A percentile compares a stretch with the other conserved stretches of the same genome.
phyloP scores from a whole-genome alignment of 2,888 invertebrate genomes.

The Polydrusus cervinus region DNA sequence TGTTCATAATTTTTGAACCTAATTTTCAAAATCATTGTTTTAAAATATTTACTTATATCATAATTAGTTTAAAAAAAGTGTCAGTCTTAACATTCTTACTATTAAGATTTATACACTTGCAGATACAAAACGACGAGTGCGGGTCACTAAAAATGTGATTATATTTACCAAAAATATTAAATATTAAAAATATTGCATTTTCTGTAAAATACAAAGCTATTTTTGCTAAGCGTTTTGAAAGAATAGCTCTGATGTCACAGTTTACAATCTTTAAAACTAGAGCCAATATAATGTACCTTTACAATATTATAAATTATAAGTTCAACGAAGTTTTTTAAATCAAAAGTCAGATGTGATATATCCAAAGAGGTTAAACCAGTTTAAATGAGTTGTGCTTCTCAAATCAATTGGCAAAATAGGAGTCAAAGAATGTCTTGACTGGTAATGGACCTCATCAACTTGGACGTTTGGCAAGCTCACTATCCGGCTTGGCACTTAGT shows the following conservation, averaged over 20 bases:
- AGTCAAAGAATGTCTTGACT: no score
- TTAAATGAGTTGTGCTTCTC: no score
- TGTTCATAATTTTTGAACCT: conserved; percentile 17
- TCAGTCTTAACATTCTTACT: conserved; percentile 2
- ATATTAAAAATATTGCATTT: conserved; percentile 39
- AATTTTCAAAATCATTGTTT: conserved; percentile 24
- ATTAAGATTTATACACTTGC: conserved; percentile 20
- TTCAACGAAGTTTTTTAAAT: no score
- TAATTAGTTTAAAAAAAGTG: conserved; percentile 25
- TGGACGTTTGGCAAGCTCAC: no score
- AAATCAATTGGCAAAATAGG: no score
- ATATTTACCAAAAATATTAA: conserved; percentile 52
- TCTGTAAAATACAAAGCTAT: conserved; percentile 18
- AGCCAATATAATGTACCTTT: background rate
- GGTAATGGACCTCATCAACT: no score
- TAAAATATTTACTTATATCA: background rate
- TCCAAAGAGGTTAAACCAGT: no score
- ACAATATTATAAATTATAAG: no score
- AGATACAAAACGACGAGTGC: conserved; percentile 26
- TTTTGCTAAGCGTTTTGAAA: conserved; percentile 32
- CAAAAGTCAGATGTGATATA: no score
- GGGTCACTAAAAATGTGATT: conserved; percentile 53
- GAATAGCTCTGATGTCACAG: conserved; percentile 22
- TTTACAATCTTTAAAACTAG: background rate
- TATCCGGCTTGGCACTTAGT: no score